Conservation (phyloP, 2,888 invertebrate genomes). For the Branchinecta sandiegonensis region DNA sequence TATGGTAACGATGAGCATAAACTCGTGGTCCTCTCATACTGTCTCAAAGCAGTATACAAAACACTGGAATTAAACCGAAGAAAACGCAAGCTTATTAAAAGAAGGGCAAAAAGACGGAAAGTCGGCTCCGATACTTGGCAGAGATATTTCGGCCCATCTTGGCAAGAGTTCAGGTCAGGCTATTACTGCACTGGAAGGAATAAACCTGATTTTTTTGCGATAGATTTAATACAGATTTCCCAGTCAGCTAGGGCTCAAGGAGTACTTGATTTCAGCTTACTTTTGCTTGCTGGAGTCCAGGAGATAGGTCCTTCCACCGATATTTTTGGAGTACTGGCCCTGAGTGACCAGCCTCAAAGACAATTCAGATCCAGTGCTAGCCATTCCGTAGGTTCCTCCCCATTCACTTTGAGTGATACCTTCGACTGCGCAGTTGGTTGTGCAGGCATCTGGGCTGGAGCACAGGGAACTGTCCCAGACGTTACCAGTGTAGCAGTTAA, state of each 20-base stretch:
- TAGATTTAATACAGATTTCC: too few relatives aligned
- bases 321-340: constrained; percentile 26
- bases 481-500: constrained; percentile 26
- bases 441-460: constrained; percentile 24
- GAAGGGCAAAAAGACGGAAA: too few relatives aligned
- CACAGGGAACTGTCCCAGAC: constrained; percentile 23
- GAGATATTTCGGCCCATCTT: too few relatives aligned
- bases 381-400: constrained; percentile 25
- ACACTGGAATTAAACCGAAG: too few relatives aligned
- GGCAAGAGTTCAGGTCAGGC: too few relatives aligned
- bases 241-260: too few relatives aligned
- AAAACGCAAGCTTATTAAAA: too few relatives aligned
- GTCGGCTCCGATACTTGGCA: too few relatives aligned
- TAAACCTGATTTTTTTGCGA: neutral
- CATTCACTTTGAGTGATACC: constrained; percentile 24
- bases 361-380: constrained; percentile 20
- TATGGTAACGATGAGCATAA: too few relatives aligned
- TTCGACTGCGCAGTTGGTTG: constrained; percentile 25
- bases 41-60: too few relatives aligned
- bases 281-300: constrained; percentile 23
- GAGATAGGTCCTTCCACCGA: constrained; percentile 26
- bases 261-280: neutral
- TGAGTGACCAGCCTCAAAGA: constrained; percentile 24
- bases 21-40: too few relatives aligned
- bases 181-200: neutral